Evolutionary conservation across 1,140 invertebrate genomes (phyloP), one percentile per base, ranked within the genome.

Genomic region (Polypedilum vanderplanki): DNA sequence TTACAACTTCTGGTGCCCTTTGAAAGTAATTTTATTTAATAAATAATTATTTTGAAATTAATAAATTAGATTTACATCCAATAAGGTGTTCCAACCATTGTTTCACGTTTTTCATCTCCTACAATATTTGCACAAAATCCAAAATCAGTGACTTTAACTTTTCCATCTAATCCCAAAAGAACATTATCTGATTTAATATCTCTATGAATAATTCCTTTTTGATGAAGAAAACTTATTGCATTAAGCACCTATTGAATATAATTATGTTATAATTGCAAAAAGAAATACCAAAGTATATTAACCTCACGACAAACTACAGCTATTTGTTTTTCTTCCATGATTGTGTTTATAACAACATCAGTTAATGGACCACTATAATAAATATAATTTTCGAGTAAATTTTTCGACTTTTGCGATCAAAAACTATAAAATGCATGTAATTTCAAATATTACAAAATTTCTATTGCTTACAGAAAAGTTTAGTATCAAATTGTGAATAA

Each of bases 151-250:
- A 98, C 91, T 88, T 99, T 99, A 0, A 99, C 96, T 57, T 89
- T 89, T 15, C 97, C 97, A 82, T 98, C 94, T 93, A 98, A 96
- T 64, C 96, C 96, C 0, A 99, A 85, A 9, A 99, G 86, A 75
- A 99, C 93, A 83, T 99, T 99, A 81, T 98, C 97, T 40, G 94
- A 97, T 82, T 98, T 98, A 64, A 98, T 97, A 81, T 98, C 96
- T 77, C 94, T 87, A 80, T 96, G 93, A 77, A 96, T 94, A 24
- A 94, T 94, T n/a, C 93, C 93, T 80, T 92, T 93, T 20, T 89
- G 89, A 82, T 98, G 96, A 17, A 98, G 84, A 82, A 97, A 99
- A 77, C 91, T 90, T 41, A 98, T 89, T 0, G 95, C 97, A 83
- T 96, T 92, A 2, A 98, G 85, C 41, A 95, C 95, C 65, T 70